phyloP scores from a whole-genome alignment of 2,797 vertebrate species.

The Phaenicophaeus curvirostris region DNA sequence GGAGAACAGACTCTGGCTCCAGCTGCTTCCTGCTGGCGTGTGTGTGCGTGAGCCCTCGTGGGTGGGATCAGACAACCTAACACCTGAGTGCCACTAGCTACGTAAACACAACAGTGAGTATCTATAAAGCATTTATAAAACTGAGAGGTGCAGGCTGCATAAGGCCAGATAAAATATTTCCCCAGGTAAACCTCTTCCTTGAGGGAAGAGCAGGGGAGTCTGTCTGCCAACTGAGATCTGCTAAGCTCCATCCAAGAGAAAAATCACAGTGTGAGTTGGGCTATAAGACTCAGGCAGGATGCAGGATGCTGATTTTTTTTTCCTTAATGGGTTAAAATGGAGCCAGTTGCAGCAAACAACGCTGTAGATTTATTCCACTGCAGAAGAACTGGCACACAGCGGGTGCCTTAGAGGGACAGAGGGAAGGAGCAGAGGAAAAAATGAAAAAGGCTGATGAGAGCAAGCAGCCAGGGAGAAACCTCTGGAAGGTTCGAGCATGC shows the following conservation, averaged over 20 bases:
- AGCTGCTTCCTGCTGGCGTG: background rate
- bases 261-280: background rate
- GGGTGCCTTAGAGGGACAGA: conserved; percentile 57
- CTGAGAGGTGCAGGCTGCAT: background rate
- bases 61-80: background rate
- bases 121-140: background rate
- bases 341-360: conserved; percentile 37
- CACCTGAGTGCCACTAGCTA: rapidly evolving
- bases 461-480: conserved; percentile 43
- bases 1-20: background rate
- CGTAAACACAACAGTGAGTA: background rate
- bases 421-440: conserved; percentile 47
- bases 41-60: background rate
- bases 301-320: background rate
- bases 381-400: conserved; percentile 31
- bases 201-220: background rate
- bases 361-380: conserved; percentile 47
- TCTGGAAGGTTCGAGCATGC: conserved; percentile 53
- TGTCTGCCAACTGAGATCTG: background rate
- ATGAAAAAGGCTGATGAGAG: conserved; percentile 44
- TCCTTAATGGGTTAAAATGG: conserved; percentile 17
- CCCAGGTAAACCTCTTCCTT: background rate
- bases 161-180: background rate
- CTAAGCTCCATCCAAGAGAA: background rate
- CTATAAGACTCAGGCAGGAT: background rate